These are phyloP conservation scores for Eristalis arbustorum DNA, from an alignment of 2,888 invertebrate genomes.

Conservation along the genomic window DNA sequence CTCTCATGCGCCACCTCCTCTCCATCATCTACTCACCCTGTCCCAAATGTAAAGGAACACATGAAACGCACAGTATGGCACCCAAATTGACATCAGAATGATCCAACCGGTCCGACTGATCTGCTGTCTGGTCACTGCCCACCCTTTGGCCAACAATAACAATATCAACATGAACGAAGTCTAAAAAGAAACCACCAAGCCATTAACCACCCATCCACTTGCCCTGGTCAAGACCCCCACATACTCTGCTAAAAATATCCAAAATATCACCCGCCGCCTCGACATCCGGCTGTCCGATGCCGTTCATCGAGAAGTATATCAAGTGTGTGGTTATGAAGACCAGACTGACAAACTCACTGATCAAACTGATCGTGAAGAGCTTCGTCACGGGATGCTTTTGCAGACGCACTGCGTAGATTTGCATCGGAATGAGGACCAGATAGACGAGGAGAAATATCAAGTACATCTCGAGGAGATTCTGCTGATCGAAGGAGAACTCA, in stretches of 20 bases:
- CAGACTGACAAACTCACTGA: slow-evolving; percentile 92
- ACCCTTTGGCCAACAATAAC: slow-evolving; percentile 95
- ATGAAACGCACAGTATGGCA: slow-evolving; percentile 94
- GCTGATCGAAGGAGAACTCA: slow-evolving; percentile 98
- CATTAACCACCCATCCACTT: neutral
- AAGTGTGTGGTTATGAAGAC: slow-evolving; percentile 93
- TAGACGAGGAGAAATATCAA: slow-evolving; percentile 93
- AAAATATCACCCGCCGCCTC: slow-evolving; percentile 94
- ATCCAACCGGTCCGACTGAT: slow-evolving; percentile 89
- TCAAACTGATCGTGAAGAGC: slow-evolving; percentile 92
- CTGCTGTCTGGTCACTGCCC: slow-evolving; percentile 96
- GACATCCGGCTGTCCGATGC: slow-evolving; percentile 90
- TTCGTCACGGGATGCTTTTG: slow-evolving; percentile 96
- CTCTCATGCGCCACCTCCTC: too few relatives aligned
- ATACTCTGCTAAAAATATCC: slow-evolving; percentile 94
- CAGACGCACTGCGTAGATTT: slow-evolving; percentile 92
- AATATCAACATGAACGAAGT: slow-evolving; percentile 96
- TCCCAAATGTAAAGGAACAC: slow-evolving; percentile 97
- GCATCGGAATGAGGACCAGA: slow-evolving; percentile 91
- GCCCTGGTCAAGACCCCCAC: slow-evolving; percentile 72
- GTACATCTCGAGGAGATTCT: slow-evolving; percentile 95
- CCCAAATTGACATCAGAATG: slow-evolving; percentile 86
- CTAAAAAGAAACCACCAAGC: slow-evolving; percentile 81
- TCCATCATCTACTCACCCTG: slow-evolving; percentile 86
- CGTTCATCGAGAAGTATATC: slow-evolving; percentile 94